phyloP scores from a whole-genome alignment of 2,113 vertebrate genomes.

The Neoarius graeffei region DNA sequence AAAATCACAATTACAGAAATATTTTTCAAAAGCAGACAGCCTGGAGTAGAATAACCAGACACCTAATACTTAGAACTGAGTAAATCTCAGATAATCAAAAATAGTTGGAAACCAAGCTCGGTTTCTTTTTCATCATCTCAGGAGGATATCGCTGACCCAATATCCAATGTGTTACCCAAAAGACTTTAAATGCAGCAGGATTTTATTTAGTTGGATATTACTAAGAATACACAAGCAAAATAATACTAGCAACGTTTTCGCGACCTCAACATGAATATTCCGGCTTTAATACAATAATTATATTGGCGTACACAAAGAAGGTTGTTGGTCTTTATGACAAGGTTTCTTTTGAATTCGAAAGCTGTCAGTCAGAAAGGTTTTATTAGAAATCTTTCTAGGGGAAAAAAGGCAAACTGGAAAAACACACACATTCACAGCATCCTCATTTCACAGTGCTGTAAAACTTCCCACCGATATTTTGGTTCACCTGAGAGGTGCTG shows the following conservation, averaged over 20 bases:
- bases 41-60: not conserved
- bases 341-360: not conserved
- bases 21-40: not conserved
- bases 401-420: slow-evolving; percentile 2
- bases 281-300: not conserved
- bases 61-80: not conserved
- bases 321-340: not conserved
- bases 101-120: not conserved
- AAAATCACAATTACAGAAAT: not conserved
- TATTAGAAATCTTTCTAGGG: slow-evolving; percentile 11
- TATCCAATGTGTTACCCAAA: not conserved
- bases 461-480: slow-evolving; percentile 9
- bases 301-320: not conserved
- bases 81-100: slow-evolving; percentile 26
- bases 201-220: not conserved
- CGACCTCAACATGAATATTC: not conserved
- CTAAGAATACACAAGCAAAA: not conserved
- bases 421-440: slow-evolving; percentile 27
- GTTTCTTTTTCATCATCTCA: slow-evolving; percentile 10
- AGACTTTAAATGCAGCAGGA: not conserved
- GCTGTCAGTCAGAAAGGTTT: not conserved
- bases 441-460: slow-evolving; percentile 3
- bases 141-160: not conserved
- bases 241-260: not conserved
- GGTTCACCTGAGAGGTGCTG: not conserved